Evolutionary conservation across 2,797 vertebrate genomes (phyloP), one percentile per base, ranked within the genome.

Genomic region (Mormyrus hasselquistii): DNA sequence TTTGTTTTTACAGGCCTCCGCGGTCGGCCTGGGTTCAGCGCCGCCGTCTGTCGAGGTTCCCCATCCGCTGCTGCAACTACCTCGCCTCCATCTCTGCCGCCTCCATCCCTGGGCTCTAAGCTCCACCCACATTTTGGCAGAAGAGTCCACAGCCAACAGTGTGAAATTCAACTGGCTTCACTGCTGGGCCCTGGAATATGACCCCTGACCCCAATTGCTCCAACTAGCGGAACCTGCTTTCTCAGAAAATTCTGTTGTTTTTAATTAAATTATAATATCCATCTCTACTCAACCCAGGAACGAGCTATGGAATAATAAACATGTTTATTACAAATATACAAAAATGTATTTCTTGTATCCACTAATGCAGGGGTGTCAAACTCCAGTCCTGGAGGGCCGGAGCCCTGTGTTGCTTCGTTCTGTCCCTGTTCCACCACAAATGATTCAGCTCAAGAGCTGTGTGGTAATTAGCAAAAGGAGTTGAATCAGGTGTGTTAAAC

Each of bases 1-100:
- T 95, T 95, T 94, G 91, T 89, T 92, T 92, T 88, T 89, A 83
- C 10, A 19, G 87, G 87, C 62, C 29, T 55, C 57, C 90, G 88
- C 50, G 91, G 92, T 84, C 79, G 91, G 89, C 92, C 92, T 91
- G 91, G 86, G 91, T 88, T 29, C 29, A 29, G 65, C 0, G 12
- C 9, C 12, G 29, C 65, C 10, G 10, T 38, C 29, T 73, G 65
- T 29, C 25, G 1, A 34, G 25, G 22, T 22, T 69, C 22, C 62
- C 62, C 8, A 10, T 25, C 59, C 6, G 2, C n/a, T 62, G 57
- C n/a, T 29, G 29, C 29, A 34, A 34, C 29, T 34, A 34, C 29
- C 29, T 34, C 29, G 2, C 29, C 29, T 34, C 29, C 29, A 34
- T 34, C 29, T 34, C 29, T 34, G 29, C 29, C 4, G 4, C 52